Evolutionary conservation across 2,888 invertebrate genomes (phyloP).

Genomic region (Andrena flavipes): DNA sequence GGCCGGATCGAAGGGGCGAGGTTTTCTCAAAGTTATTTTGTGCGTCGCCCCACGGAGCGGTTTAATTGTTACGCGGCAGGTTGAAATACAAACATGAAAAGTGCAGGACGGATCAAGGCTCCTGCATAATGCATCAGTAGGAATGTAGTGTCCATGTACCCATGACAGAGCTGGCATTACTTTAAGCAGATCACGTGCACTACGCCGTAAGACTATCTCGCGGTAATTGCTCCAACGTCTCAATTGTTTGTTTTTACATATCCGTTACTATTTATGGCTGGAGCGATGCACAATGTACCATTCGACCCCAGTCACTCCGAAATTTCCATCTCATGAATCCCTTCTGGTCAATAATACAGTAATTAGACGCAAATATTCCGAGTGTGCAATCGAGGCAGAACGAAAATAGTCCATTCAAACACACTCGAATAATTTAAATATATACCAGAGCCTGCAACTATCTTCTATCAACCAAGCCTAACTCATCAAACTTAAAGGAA

Average conservation of each 20-base stretch:
- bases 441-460: no score
- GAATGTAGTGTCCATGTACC: slow-evolving; percentile 16
- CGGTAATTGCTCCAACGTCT: slow-evolving; percentile 40
- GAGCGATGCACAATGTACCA: background rate
- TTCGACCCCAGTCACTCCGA: background rate
- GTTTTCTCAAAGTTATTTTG: background rate
- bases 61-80: slow-evolving; percentile 26
- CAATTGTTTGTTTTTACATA: slow-evolving; percentile 36
- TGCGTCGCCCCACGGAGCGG: background rate
- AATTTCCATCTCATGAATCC: background rate
- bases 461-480: background rate
- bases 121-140: slow-evolving; percentile 56
- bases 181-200: slow-evolving; percentile 53
- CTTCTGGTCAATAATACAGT: background rate
- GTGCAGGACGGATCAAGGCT: slow-evolving; percentile 11
- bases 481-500: no score
- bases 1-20: background rate
- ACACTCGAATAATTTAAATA: no score
- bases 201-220: slow-evolving; percentile 17
- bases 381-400: background rate
- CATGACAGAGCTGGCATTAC: slow-evolving; percentile 44
- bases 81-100: slow-evolving; percentile 2
- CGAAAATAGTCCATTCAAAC: no score
- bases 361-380: background rate
- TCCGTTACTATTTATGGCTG: slow-evolving; percentile 8